phyloP scores from a whole-genome alignment of 2,797 vertebrate genomes.

The Periophthalmus magnuspinnatus region DNA sequence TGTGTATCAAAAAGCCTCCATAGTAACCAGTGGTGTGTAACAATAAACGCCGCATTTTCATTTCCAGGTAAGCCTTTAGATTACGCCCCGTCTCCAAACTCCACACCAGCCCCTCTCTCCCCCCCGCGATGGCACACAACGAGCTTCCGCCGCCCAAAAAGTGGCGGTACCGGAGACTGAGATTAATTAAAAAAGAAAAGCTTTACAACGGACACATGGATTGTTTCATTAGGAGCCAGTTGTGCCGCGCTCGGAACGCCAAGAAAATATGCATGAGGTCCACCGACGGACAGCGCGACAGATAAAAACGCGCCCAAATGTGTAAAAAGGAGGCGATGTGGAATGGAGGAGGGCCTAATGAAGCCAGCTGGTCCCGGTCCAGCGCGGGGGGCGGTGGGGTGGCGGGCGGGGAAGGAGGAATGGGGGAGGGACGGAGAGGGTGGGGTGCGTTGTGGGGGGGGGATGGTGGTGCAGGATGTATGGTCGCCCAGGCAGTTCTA shows the following conservation, averaged over 20 bases:
- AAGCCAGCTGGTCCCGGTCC: slow-evolving; percentile 86
- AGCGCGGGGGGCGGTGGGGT: slow-evolving; percentile 82
- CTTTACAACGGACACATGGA: slow-evolving; percentile 79
- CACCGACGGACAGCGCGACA: slow-evolving; percentile 80
- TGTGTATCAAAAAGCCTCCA: too few relatives aligned
- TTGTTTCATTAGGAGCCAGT: slow-evolving; percentile 84
- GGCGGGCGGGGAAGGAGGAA: too few relatives aligned
- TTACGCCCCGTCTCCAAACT: slow-evolving; percentile 59
- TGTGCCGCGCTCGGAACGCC: slow-evolving; percentile 76
- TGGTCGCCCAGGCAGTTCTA: slow-evolving; percentile 80
- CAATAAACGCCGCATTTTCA: slow-evolving; percentile 19
- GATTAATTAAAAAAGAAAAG: slow-evolving; percentile 81
- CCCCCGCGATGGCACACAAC: slow-evolving; percentile 72
- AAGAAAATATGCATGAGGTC: slow-evolving; percentile 82
- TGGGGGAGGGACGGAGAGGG: slow-evolving; percentile 59
- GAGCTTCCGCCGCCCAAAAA: slow-evolving; percentile 61
- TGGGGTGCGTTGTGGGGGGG: too few relatives aligned
- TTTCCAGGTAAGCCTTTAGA: slow-evolving; percentile 51
- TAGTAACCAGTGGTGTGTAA: too few relatives aligned
- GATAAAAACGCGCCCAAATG: slow-evolving; percentile 85
- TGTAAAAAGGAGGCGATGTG: slow-evolving; percentile 82
- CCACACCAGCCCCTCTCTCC: slow-evolving; percentile 59
- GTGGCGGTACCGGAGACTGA: slow-evolving; percentile 74
- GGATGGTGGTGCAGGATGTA: slow-evolving; percentile 83
- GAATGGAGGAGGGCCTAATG: slow-evolving; percentile 82